phyloP scores from a whole-genome alignment of 2,797 vertebrate species.

The Vipera ursinii region DNA sequence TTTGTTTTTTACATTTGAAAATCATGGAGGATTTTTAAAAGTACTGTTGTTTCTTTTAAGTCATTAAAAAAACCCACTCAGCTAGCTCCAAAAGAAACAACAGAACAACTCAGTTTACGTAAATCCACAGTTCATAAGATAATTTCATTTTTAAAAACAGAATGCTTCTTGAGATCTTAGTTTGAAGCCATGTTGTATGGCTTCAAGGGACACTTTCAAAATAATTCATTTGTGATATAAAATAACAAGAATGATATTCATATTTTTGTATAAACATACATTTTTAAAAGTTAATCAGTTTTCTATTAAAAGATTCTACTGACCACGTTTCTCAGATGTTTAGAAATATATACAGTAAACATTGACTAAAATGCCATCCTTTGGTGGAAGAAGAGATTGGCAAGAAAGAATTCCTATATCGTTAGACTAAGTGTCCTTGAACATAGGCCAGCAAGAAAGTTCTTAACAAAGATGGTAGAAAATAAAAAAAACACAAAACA shows the following conservation, averaged over 20 bases:
- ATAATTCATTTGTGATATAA: conserved; percentile 16
- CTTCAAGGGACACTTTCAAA: not conserved
- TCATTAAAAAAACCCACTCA: not conserved
- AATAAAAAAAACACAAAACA: not conserved
- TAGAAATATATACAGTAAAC: conserved; percentile 5
- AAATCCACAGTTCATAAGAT: not conserved
- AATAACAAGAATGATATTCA: not conserved
- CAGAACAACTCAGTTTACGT: not conserved
- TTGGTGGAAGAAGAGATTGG: not conserved
- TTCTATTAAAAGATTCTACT: conserved; percentile 13
- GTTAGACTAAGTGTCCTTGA: not conserved
- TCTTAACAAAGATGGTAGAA: not conserved
- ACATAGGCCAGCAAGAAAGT: not conserved
- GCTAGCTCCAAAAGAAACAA: conserved; percentile 21
- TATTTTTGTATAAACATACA: conserved; percentile 2
- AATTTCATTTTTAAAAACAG: not conserved
- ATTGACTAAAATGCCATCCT: not conserved
- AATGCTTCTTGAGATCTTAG: not conserved
- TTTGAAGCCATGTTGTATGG: conserved; percentile 9
- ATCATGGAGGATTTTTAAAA: not conserved
- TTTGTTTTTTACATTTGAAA: conserved; percentile 19
- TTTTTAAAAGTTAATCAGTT: not conserved
- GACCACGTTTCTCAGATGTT: not conserved
- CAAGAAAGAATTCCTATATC: not conserved
- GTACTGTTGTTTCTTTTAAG: not conserved